Conservation (phyloP, 1,140 invertebrate genomes). For the Pissodes strobi region DNA sequence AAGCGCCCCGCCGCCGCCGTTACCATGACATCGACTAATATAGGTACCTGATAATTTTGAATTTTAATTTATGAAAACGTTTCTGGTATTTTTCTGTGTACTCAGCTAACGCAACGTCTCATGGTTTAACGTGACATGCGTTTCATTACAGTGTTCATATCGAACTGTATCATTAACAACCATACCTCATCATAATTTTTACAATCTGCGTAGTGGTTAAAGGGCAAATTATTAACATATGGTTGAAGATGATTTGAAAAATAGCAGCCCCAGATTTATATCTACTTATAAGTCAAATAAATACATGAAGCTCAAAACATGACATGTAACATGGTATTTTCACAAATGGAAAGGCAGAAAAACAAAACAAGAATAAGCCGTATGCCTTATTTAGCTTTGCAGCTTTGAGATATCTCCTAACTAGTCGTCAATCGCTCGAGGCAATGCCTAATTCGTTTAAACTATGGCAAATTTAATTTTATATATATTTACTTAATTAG, state of each 20-base stretch:
- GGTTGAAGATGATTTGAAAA: neutral
- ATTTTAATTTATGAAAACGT: no score
- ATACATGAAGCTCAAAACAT: neutral
- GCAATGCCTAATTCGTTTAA: slow-evolving; percentile 28
- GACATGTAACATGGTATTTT: slow-evolving; percentile 14
- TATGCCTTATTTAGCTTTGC: slow-evolving; percentile 19
- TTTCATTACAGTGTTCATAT: no score
- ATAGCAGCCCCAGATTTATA: slow-evolving; percentile 4
- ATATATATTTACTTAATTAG: slow-evolving; percentile 35
- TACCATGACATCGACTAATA: no score
- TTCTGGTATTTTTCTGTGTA: no score
- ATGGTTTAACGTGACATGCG: no score
- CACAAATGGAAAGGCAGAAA: slow-evolving; percentile 22
- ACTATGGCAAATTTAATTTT: slow-evolving; percentile 33
- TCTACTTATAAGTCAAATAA: slow-evolving; percentile 8
- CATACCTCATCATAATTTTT: no score
- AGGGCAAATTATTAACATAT: no score
- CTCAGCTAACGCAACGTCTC: no score
- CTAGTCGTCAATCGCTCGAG: slow-evolving; percentile 12
- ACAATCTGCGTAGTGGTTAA: no score
- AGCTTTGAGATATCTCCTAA: slow-evolving; percentile 21
- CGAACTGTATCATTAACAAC: no score
- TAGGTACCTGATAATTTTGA: no score
- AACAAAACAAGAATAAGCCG: slow-evolving; percentile 20
- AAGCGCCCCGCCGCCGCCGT: no score